phyloP scores from a whole-genome alignment of 2,888 invertebrate species.

The Portevinia maculata region DNA sequence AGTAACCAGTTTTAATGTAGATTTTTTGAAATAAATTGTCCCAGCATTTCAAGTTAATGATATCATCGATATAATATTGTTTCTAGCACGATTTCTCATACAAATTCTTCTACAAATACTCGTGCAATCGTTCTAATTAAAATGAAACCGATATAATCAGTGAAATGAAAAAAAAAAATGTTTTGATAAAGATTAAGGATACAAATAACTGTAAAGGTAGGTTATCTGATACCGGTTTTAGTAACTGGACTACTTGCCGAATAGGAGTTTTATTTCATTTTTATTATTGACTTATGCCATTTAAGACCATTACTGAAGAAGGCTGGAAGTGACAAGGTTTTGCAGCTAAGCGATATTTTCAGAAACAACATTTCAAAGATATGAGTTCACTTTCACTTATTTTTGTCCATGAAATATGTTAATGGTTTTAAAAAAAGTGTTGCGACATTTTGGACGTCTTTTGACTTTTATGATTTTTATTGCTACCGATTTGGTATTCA shows the following conservation, averaged over 20 bases:
- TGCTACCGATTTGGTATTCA: no score
- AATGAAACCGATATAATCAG: conserved; percentile 23
- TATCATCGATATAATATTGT: conserved; percentile 33
- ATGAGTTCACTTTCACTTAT: conserved; percentile 8
- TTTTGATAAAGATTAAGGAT: neutral
- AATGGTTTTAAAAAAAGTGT: neutral
- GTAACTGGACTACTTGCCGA: neutral
- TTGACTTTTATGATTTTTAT: neutral
- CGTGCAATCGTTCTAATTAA: conserved; percentile 8
- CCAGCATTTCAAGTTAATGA: conserved; percentile 46
- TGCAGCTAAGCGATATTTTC: no score
- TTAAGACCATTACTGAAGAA: neutral
- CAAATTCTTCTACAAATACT: no score
- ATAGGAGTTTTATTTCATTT: neutral
- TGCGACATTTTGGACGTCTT: neutral
- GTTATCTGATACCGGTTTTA: neutral
- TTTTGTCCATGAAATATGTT: neutral
- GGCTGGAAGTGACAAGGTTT: neutral
- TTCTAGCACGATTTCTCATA: neutral
- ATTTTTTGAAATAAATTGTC: conserved; percentile 37
- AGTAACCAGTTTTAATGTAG: conserved; percentile 42
- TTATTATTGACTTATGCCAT: neutral
- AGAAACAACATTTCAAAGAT: neutral
- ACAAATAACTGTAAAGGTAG: neutral
- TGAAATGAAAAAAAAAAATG: neutral